phyloP scores from a whole-genome alignment of 2,888 invertebrate species.

The Scaptomyza cyrtandrae region DNA sequence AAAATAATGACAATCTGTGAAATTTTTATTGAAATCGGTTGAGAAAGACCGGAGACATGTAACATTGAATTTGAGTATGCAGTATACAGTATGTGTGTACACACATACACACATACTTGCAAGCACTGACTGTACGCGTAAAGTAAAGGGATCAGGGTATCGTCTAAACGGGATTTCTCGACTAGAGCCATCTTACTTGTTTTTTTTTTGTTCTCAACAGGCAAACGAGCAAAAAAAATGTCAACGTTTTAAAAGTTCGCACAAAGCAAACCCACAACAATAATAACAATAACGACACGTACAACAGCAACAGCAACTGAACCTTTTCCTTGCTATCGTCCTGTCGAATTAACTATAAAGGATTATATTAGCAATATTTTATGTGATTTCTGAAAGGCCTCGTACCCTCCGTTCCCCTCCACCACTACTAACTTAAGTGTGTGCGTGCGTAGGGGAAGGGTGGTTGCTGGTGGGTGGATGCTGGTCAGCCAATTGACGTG shows the following conservation, averaged over 20 bases:
- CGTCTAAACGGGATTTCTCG: too few relatives aligned
- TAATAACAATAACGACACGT: constrained; percentile 7
- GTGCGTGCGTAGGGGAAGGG: neutral
- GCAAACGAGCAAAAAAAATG: constrained; percentile 33
- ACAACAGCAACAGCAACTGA: constrained; percentile 35
- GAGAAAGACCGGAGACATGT: too few relatives aligned
- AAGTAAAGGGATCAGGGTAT: too few relatives aligned
- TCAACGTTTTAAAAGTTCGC: constrained; percentile 52
- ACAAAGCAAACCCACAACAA: constrained; percentile 39
- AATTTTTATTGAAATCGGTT: too few relatives aligned
- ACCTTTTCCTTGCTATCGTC: constrained; percentile 49
- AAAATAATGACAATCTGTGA: too few relatives aligned
- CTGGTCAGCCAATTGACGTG: constrained; percentile 53
- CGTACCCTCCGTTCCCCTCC: constrained; percentile 1
- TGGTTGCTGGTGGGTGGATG: neutral
- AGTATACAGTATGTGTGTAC: too few relatives aligned
- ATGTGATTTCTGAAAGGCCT: constrained; percentile 63
- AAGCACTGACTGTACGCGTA: too few relatives aligned
- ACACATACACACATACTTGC: too few relatives aligned
- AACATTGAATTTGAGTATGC: too few relatives aligned
- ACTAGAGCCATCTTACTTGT: too few relatives aligned
- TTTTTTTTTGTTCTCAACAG: too few relatives aligned
- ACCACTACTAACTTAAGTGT: constrained; percentile 38
- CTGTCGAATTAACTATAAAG: constrained; percentile 67
- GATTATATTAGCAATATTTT: constrained; percentile 73